Base-by-base conservation (phyloP, 2,113 vertebrate genomes). In the Pseudolaguvia tuberculata region DNA sequence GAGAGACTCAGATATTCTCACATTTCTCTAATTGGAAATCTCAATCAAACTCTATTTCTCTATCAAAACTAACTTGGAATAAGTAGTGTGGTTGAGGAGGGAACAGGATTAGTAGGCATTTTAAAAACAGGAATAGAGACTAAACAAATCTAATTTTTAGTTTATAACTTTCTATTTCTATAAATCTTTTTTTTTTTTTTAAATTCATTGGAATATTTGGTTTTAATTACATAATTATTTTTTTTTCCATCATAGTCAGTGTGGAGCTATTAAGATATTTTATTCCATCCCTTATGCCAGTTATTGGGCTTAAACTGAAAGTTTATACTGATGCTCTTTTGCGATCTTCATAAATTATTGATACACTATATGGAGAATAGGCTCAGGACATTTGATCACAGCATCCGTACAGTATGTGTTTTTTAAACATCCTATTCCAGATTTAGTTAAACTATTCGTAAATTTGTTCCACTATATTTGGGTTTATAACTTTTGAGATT, bases 11-110 rank as follows among this genome's bases (percentile, higher is more conserved):
- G 65, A 74, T 57, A 42, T 74, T 50, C 52, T 61, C 25, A 61
- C 47, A 35, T 70, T 72, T 75, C 56, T 75, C 35, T 75, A 50
- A 70, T 74, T 53, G 20, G 14, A 70, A 55, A 63, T 45, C 35
- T 74, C 59, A 79, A 79, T 57, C 50, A 70, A 20, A 70, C 35
- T 18, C 11, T 1, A 2, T 11, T 25, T 57, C 69, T 45, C 31
- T 25, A 29, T 48, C 45, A 50, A 29, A 67, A 15, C 21, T 67
- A 50, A n/a, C 13, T 17, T 2, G 14, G 21, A 45, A 53, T 45
- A 9, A 23, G 13, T 21, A 8, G 0, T 42, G 31, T 1, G 13
- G 17, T 39, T 73, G 58, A 47, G 4, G 47, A 67, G 7, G 21
- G 65, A 67, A 18, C 15, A 50, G 17, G 23, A 50, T 67, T 9